A percentile compares a stretch with the other conserved stretches of the same genome.
phyloP scores from a whole-genome alignment of 2,888 invertebrate species.

The Zhengitettix transpicula region DNA sequence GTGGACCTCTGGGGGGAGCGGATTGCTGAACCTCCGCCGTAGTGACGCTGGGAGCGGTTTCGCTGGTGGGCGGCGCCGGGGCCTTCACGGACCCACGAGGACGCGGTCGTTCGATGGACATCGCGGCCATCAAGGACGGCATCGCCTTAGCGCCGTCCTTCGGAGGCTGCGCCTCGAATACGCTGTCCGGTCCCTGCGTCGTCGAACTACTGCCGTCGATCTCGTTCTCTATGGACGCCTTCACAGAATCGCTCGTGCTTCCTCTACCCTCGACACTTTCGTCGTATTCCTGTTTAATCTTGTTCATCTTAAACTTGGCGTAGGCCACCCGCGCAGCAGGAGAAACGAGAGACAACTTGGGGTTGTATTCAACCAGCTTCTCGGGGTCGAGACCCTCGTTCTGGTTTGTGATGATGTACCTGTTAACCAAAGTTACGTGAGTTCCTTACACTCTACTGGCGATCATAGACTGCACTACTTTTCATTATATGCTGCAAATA shows the following conservation, averaged over 20 bases:
- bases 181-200: not conserved
- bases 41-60: not conserved
- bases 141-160: no score
- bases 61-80: not conserved
- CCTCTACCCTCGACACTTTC: slow-evolving; percentile 14
- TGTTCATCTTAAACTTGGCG: slow-evolving; percentile 70
- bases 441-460: no score
- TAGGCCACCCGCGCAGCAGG: slow-evolving; percentile 69
- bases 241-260: slow-evolving; percentile 6
- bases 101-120: slow-evolving; percentile 13
- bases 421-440: not conserved
- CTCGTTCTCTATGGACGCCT: not conserved
- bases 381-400: slow-evolving; percentile 47
- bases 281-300: slow-evolving; percentile 41
- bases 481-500: no score
- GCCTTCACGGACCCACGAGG: slow-evolving; percentile 9
- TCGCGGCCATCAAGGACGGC: not conserved
- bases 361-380: slow-evolving; percentile 64
- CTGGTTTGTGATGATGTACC: slow-evolving; percentile 51
- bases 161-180: not conserved
- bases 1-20: slow-evolving; percentile 1
- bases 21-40: not conserved
- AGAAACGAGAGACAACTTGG: slow-evolving; percentile 54
- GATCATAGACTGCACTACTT: no score
- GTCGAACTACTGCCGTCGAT: not conserved